Conservation (phyloP, 2,888 invertebrate genomes). For the Hirtodrosophila alboralis region DNA sequence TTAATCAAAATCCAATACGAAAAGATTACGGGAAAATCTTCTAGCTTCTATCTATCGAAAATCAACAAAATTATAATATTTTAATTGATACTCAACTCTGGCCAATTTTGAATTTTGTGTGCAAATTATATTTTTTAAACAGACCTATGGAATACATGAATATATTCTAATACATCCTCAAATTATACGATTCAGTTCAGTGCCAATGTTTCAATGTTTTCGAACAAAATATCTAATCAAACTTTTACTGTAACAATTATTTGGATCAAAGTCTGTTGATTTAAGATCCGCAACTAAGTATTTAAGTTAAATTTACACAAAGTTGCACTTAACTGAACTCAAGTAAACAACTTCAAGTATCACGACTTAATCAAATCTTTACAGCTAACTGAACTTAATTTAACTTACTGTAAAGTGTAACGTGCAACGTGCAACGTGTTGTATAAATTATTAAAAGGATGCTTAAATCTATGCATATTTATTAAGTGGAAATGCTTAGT, state of each 20-base stretch:
- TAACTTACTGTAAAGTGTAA: constrained; percentile 13
- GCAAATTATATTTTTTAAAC: too few species aligned
- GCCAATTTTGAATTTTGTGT: too few species aligned
- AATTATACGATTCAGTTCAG: background rate
- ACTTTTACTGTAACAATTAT: too few species aligned
- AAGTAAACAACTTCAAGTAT: constrained; percentile 15
- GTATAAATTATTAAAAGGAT: constrained; percentile 16
- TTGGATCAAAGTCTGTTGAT: background rate
- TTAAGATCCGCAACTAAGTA: constrained; percentile 4
- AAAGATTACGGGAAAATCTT: too few species aligned
- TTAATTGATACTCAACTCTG: too few species aligned
- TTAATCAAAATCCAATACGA: too few species aligned
- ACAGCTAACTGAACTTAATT: constrained; percentile 3
- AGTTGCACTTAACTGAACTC: constrained; percentile 4
- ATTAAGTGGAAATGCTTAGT: constrained; percentile 4
- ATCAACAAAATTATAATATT: too few species aligned
- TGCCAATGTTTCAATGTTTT: background rate
- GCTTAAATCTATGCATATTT: constrained; percentile 33
- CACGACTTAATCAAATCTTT: constrained; percentile 14
- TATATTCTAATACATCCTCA: too few species aligned
- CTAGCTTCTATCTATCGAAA: too few species aligned
- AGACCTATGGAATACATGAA: too few species aligned
- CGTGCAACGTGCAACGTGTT: constrained; percentile 11
- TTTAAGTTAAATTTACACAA: background rate
- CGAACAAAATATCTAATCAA: background rate